Conservation (phyloP, 2,888 invertebrate species). For the Didymodactylos carnosus region DNA sequence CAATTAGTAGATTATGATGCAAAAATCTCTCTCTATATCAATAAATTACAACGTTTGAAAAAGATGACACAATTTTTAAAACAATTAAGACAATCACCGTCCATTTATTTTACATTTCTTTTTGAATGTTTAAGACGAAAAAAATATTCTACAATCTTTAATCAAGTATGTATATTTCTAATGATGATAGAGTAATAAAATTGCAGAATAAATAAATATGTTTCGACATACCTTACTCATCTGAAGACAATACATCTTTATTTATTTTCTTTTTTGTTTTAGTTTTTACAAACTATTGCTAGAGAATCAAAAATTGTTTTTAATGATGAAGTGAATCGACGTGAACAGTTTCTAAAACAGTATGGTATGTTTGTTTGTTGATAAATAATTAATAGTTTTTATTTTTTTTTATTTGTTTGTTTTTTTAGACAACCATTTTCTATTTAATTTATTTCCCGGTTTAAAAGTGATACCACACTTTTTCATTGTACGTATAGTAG, state of each 20-base stretch:
- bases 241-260: too few relatives aligned
- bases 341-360: not conserved
- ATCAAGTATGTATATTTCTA: not conserved
- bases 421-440: not conserved
- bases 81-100: conserved; percentile 66
- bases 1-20: conserved; percentile 59
- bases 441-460: not conserved
- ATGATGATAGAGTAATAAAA: not conserved
- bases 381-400: too few relatives aligned
- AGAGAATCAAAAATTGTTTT: not conserved
- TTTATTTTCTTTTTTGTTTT: not conserved
- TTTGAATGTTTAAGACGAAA: conserved; percentile 59
- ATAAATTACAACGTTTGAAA: conserved; percentile 56
- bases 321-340: not conserved
- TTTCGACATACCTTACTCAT: too few relatives aligned
- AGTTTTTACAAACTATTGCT: not conserved
- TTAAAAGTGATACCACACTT: not conserved
- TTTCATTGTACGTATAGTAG: not conserved
- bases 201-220: too few relatives aligned
- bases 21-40: conserved; percentile 58
- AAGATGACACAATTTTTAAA: conserved; percentile 62
- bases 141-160: conserved; percentile 45
- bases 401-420: not conserved
- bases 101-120: conserved; percentile 60
- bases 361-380: not conserved